A percentile compares a stretch with the other conserved stretches of the same genome.
These are phyloP conservation scores for Drosophila helvetica DNA, from an alignment of 2,888 invertebrate species.

Conservation along the genomic window DNA sequence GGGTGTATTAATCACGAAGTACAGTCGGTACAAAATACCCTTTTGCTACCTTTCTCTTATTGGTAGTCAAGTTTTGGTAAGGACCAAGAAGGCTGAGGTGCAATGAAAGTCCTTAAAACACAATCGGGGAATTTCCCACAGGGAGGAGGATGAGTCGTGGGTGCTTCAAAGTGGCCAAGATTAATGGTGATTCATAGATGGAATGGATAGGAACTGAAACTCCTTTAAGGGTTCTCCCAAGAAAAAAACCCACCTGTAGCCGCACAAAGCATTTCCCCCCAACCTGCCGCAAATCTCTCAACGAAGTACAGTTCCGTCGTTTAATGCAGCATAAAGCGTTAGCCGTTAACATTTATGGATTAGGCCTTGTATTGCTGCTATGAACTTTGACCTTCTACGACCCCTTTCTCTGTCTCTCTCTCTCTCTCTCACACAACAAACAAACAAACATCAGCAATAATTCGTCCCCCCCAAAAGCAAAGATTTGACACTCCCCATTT, in stretches of 20 bases:
- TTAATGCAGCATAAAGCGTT: no score
- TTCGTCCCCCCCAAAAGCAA: background rate
- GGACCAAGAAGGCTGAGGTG: no score
- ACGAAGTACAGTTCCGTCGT: background rate
- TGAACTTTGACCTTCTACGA: slow-evolving; percentile 34
- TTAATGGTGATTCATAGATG: background rate
- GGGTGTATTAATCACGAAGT: background rate
- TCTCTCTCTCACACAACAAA: no score
- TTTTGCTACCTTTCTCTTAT: background rate
- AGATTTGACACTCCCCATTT: slow-evolving; percentile 22
- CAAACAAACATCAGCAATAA: slow-evolving; percentile 2
- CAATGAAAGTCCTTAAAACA: no score
- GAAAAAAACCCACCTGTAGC: background rate
- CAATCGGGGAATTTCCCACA: background rate
- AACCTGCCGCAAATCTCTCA: background rate
- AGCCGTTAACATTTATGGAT: background rate
- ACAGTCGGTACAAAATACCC: slow-evolving; percentile 11
- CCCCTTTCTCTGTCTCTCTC: background rate
- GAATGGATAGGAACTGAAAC: background rate
- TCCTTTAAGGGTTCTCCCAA: no score
- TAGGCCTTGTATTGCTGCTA: slow-evolving; percentile 1
- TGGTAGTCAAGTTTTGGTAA: background rate
- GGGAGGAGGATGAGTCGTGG: background rate
- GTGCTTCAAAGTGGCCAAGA: background rate
- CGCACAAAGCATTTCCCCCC: background rate